phyloP scores from a whole-genome alignment of 1,140 invertebrate species.

The Homarus americanus region DNA sequence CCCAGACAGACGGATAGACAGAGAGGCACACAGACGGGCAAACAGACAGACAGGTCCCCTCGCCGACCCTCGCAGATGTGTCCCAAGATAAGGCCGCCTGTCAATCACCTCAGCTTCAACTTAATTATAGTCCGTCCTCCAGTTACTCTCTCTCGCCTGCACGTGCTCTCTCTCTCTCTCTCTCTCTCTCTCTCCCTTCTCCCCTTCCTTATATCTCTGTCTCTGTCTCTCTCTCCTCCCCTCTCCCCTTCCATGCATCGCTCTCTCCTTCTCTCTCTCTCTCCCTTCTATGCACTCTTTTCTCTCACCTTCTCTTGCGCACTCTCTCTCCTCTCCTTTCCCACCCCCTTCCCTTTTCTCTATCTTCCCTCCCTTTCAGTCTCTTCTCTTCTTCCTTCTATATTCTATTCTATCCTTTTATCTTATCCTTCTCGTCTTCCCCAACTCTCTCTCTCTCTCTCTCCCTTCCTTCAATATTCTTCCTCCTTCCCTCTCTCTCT shows the following conservation, averaged over 20 bases:
- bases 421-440: not conserved
- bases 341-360: not conserved
- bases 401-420: not conserved
- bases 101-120: conserved; percentile 10
- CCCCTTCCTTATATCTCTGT: not conserved
- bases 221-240: not conserved
- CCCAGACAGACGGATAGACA: not conserved
- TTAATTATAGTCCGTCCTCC: conserved; percentile 24
- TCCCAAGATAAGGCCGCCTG: conserved; percentile 21
- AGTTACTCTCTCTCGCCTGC: not conserved
- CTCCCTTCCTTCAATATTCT: not conserved
- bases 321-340: not conserved
- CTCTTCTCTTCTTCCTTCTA: not conserved
- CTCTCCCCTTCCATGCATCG: no score
- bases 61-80: not conserved
- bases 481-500: not conserved
- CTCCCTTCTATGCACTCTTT: not conserved
- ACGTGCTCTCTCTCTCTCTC: not conserved
- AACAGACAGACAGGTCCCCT: not conserved
- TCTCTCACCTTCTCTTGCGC: no score
- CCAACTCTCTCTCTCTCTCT: not conserved
- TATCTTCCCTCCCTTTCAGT: not conserved
- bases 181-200: not conserved
- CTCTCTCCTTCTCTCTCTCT: no score
- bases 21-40: not conserved